Percentiles rank a stretch among this genome's conserved stretches.
Conservation (phyloP, 2,113 vertebrate genomes). For the Paralichthys olivaceus region DNA sequence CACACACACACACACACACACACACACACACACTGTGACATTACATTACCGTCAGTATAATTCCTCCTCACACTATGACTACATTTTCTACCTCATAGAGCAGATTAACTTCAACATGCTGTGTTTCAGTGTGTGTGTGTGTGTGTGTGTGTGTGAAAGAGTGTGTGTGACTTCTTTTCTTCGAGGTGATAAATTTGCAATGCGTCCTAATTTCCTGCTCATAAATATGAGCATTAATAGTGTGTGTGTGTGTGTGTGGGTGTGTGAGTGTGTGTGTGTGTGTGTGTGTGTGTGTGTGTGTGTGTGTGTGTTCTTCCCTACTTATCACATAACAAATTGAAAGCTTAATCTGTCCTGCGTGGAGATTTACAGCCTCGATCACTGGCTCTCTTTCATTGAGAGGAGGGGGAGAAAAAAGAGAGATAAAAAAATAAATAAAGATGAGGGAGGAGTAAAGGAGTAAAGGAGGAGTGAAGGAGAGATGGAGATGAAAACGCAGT, state of each 20-base stretch:
- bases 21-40: slow-evolving; percentile 4
- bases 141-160: slow-evolving; percentile 21
- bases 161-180: slow-evolving; percentile 42
- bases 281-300: slow-evolving; percentile 25
- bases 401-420: background rate
- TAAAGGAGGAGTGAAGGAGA: background rate
- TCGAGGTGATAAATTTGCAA: slow-evolving; percentile 51
- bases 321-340: slow-evolving; percentile 65
- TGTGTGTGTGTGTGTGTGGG: slow-evolving; percentile 10
- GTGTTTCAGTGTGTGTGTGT: slow-evolving; percentile 35
- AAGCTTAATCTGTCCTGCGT: slow-evolving; percentile 54
- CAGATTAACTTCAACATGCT: slow-evolving; percentile 60
- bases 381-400: background rate
- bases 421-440: background rate
- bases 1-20: slow-evolving; percentile 1
- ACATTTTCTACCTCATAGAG: slow-evolving; percentile 73
- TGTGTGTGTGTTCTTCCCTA: slow-evolving; percentile 30
- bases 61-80: slow-evolving; percentile 48
- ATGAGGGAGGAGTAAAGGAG: background rate
- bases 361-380: slow-evolving; percentile 58
- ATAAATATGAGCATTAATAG: slow-evolving; percentile 50
- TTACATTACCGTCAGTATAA: slow-evolving; percentile 56
- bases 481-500: background rate
- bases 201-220: slow-evolving; percentile 55
- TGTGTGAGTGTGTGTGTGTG: slow-evolving; percentile 13